Evolutionary conservation across 2,113 vertebrate species (phyloP).

Genomic region (Hoplias malabaricus): DNA sequence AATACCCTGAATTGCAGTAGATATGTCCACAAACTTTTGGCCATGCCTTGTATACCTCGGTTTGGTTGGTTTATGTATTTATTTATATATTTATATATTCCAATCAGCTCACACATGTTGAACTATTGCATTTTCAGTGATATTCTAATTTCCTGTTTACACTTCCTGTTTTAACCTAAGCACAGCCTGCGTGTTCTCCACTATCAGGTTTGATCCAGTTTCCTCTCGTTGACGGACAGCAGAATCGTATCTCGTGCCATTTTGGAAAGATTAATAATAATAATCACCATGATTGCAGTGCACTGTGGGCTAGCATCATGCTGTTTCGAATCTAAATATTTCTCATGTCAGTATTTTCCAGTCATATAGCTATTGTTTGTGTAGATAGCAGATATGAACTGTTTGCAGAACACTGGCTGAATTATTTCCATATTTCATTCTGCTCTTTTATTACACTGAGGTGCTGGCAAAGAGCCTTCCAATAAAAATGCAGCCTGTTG

Average conservation of each 20-base stretch:
- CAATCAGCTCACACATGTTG: not conserved
- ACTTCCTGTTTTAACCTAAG: not conserved
- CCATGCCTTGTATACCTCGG: too few species aligned
- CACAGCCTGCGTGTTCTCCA: not conserved
- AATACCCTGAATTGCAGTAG: too few species aligned
- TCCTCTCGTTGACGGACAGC: not conserved
- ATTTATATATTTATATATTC: too few species aligned
- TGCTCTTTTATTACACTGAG: not conserved
- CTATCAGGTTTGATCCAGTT: not conserved
- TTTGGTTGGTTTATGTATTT: too few species aligned
- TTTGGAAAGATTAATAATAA: conserved; percentile 3
- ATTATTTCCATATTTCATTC: not conserved
- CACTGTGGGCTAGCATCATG: not conserved
- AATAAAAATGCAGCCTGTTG: not conserved
- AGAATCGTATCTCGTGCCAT: not conserved
- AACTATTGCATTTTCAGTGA: not conserved
- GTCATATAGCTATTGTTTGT: conserved; percentile 16
- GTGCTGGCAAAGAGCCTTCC: not conserved
- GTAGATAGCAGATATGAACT: not conserved
- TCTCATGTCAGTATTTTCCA: conserved; percentile 50
- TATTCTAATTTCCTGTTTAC: not conserved
- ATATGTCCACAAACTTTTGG: too few species aligned
- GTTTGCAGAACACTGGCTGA: not conserved
- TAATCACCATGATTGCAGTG: not conserved
- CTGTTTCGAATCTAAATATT: conserved; percentile 18